phyloP scores from a whole-genome alignment of 2,888 invertebrate species.

The Idaea aversata region DNA sequence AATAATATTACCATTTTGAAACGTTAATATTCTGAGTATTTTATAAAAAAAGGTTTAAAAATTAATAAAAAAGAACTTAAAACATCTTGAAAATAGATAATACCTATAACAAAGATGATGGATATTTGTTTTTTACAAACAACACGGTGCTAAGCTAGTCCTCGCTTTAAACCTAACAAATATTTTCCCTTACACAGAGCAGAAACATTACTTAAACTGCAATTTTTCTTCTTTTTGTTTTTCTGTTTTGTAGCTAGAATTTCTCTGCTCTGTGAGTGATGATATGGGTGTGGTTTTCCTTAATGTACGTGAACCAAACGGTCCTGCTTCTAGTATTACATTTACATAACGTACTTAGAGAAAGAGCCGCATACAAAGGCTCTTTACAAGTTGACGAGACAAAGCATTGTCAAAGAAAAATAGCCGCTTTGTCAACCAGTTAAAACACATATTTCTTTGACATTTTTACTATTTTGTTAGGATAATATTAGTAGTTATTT shows the following conservation, averaged over 20 bases:
- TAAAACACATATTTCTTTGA: slow-evolving; percentile 46
- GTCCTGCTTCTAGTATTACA: slow-evolving; percentile 68
- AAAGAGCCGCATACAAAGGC: slow-evolving; percentile 68
- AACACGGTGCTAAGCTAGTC: not conserved
- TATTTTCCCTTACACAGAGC: slow-evolving; percentile 26
- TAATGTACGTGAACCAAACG: slow-evolving; percentile 52
- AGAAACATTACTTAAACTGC: slow-evolving; percentile 6
- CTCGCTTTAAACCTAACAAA: not conserved
- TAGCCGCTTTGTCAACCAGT: slow-evolving; percentile 46
- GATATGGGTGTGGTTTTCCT: slow-evolving; percentile 62
- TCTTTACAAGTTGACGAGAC: slow-evolving; percentile 60
- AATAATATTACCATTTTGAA: too few relatives aligned
- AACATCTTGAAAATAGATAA: too few relatives aligned
- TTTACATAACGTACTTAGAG: slow-evolving; percentile 74
- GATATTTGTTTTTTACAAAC: too few relatives aligned
- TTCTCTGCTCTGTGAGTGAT: slow-evolving; percentile 44
- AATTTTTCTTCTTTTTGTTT: slow-evolving; percentile 11
- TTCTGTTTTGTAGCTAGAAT: slow-evolving; percentile 4
- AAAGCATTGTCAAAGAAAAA: slow-evolving; percentile 50
- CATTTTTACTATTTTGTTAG: slow-evolving; percentile 43
- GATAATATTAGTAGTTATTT: slow-evolving; percentile 52
- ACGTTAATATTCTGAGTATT: too few relatives aligned
- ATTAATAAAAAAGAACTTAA: too few relatives aligned
- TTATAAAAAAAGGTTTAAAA: too few relatives aligned
- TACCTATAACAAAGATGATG: too few relatives aligned